Evolutionary conservation across 2,113 vertebrate genomes (phyloP).

Genomic region (Pedetes capensis): DNA sequence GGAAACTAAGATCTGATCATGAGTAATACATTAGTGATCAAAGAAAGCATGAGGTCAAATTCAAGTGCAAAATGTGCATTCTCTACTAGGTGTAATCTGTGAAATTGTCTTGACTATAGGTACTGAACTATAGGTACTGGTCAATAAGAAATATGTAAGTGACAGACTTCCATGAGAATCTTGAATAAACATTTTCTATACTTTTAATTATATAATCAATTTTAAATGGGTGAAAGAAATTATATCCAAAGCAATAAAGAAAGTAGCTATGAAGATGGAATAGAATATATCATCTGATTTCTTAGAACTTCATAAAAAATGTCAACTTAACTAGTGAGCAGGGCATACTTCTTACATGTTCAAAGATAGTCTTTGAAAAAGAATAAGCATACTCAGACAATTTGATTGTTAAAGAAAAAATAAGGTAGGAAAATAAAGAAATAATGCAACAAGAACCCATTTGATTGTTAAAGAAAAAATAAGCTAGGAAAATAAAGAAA

Average conservation of each 20-base stretch:
- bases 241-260: background rate
- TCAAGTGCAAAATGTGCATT: background rate
- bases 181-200: background rate
- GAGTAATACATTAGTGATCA: background rate
- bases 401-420: constrained; percentile 10
- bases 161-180: background rate
- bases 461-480: constrained; percentile 13
- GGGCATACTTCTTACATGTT: background rate
- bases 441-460: too few species aligned
- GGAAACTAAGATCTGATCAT: background rate
- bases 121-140: too few species aligned
- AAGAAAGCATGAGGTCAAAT: background rate
- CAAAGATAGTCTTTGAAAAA: background rate
- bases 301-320: constrained; percentile 1
- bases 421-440: background rate
- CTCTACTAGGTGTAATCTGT: background rate
- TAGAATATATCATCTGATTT: background rate
- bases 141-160: background rate
- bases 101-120: background rate
- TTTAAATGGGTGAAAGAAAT: background rate
- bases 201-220: background rate
- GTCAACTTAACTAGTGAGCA: constrained; percentile 5
- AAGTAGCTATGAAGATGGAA: background rate
- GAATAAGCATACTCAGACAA: background rate
- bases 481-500: background rate